These are phyloP conservation scores for Sebastes cheni DNA, from an alignment of 2,797 vertebrate species.

Conservation along the genomic window DNA sequence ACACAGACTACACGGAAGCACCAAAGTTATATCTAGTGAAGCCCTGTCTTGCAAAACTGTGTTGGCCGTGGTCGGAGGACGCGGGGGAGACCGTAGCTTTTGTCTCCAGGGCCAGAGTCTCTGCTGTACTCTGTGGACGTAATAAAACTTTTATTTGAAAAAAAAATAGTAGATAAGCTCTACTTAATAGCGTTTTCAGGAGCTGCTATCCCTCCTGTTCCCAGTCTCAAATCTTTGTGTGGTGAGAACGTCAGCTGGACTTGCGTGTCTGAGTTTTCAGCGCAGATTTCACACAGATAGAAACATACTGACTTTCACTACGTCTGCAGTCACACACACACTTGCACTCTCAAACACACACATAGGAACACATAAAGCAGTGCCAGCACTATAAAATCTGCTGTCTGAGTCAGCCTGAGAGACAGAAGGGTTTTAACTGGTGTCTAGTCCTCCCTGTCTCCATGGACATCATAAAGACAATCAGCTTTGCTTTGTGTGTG, in stretches of 20 bases:
- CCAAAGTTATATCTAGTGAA: too few species aligned
- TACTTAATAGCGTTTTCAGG: too few species aligned
- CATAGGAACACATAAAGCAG: slow-evolving; percentile 12
- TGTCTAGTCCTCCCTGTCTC: slow-evolving; percentile 49
- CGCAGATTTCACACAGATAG: slow-evolving; percentile 47
- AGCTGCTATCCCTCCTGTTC: neutral
- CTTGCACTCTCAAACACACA: slow-evolving; percentile 2
- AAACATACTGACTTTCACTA: slow-evolving; percentile 39
- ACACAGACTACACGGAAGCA: too few species aligned
- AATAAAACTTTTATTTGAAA: neutral
- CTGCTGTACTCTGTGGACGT: too few species aligned
- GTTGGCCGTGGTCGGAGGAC: too few species aligned
- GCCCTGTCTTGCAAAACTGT: too few species aligned
- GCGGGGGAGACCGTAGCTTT: too few species aligned
- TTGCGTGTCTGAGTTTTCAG: slow-evolving; percentile 32
- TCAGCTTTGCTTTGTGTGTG: neutral
- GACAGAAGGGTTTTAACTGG: slow-evolving; percentile 46
- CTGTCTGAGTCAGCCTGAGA: slow-evolving; percentile 48
- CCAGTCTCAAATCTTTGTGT: neutral
- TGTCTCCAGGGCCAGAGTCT: too few species aligned
- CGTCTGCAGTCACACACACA: slow-evolving; percentile 11
- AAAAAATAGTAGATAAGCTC: neutral
- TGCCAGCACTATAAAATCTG: slow-evolving; percentile 45
- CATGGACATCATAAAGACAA: slow-evolving; percentile 44
- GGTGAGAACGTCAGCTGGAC: slow-evolving; percentile 25